These are phyloP conservation scores for Drosophila setosimentum DNA, from an alignment of 2,888 invertebrate species.

Conservation along the genomic window DNA sequence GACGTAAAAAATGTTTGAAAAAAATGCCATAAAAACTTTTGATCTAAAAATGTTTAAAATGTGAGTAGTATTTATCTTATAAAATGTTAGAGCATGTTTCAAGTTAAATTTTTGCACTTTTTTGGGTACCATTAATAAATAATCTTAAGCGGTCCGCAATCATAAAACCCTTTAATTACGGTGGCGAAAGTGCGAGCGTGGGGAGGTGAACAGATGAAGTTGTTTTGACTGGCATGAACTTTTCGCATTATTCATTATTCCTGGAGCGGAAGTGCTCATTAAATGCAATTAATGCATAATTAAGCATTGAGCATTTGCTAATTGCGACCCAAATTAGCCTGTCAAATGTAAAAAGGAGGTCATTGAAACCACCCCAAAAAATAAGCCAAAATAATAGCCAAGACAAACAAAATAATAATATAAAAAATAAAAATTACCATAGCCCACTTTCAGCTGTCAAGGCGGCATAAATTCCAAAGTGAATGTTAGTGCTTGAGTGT, in stretches of 20 bases:
- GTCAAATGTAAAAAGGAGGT: conserved; percentile 38
- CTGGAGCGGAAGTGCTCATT: conserved; percentile 72
- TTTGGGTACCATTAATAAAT: conserved; percentile 30
- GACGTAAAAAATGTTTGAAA: conserved; percentile 1
- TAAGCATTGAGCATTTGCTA: conserved; percentile 66
- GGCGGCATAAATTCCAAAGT: conserved; percentile 25
- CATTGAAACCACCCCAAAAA: conserved; percentile 38
- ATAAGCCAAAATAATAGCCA: conserved; percentile 43
- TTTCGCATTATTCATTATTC: conserved; percentile 51
- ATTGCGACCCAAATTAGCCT: conserved; percentile 63
- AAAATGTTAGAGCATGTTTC: not conserved
- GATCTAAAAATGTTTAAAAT: conserved; percentile 1
- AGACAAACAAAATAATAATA: conserved; percentile 35
- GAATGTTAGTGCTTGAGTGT: conserved; percentile 25
- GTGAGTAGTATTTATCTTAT: not conserved
- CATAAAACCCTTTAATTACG: conserved; percentile 7
- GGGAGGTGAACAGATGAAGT: not conserved
- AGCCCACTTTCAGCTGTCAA: conserved; percentile 69
- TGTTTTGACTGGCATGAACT: conserved; percentile 16
- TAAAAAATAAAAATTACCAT: conserved; percentile 56
- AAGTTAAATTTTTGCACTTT: conserved; percentile 14
- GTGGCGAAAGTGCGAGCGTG: too few species aligned
- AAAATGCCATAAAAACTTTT: conserved; percentile 7
- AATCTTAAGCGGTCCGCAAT: conserved; percentile 25
- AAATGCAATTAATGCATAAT: conserved; percentile 80